These are phyloP conservation scores for Dicranocentrus wangi DNA, from an alignment of 2,888 invertebrate genomes.

Conservation along the genomic window DNA sequence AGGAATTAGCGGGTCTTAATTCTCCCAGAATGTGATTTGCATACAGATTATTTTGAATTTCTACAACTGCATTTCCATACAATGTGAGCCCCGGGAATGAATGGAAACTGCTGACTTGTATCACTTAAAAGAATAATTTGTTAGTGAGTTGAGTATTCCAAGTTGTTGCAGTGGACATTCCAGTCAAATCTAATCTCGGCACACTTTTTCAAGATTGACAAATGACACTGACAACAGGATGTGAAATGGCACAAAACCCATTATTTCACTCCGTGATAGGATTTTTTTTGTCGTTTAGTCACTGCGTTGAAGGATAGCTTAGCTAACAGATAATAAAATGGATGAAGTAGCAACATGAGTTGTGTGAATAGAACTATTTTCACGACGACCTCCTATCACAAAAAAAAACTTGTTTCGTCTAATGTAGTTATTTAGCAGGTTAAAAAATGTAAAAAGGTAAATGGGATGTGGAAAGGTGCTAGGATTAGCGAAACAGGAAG, in stretches of 20 bases:
- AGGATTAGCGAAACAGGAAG: not conserved
- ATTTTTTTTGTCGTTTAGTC: conserved; percentile 14
- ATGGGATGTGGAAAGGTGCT: not conserved
- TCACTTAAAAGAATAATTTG: too few relatives aligned
- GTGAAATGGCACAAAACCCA: conserved; percentile 24
- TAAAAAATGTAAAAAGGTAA: not conserved
- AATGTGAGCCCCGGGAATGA: too few relatives aligned
- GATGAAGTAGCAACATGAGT: not conserved
- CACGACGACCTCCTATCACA: not conserved
- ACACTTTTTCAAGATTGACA: conserved; percentile 4
- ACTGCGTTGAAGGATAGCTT: not conserved
- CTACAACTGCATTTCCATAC: too few relatives aligned
- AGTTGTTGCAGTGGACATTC: too few relatives aligned
- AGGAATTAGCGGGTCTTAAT: not conserved
- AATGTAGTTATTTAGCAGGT: not conserved
- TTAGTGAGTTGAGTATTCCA: too few relatives aligned
- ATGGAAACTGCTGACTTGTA: too few relatives aligned
- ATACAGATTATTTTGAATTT: too few relatives aligned
- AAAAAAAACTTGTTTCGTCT: not conserved
- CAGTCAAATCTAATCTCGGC: too few relatives aligned
- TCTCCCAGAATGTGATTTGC: too few relatives aligned
- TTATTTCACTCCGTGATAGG: too few relatives aligned
- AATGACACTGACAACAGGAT: conserved; percentile 18
- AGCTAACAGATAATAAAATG: not conserved
- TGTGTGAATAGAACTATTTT: not conserved